These are phyloP conservation scores for Calliopum simillimum DNA, from an alignment of 2,888 invertebrate species.

Conservation along the genomic window DNA sequence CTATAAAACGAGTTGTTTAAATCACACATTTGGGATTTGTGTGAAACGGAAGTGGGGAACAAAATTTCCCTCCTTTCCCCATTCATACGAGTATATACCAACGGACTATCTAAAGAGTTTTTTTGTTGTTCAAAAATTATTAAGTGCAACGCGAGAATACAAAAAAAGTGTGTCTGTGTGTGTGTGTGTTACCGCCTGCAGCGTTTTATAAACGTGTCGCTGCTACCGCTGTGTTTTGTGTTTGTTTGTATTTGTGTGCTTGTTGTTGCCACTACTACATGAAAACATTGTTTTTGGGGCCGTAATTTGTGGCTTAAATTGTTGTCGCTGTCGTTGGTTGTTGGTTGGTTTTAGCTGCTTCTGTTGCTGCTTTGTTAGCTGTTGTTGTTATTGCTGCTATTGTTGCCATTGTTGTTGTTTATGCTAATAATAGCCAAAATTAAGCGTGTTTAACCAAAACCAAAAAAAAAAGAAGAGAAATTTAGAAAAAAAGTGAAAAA, in stretches of 20 bases:
- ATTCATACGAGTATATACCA: too few relatives aligned
- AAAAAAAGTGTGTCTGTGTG: too few relatives aligned
- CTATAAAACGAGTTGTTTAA: slow-evolving; percentile 3
- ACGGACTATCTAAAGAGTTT: too few relatives aligned
- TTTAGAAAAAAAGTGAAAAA: neutral
- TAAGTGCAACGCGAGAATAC: too few relatives aligned
- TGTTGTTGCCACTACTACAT: neutral
- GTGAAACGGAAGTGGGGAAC: neutral
- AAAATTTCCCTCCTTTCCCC: neutral
- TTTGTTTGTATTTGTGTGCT: neutral
- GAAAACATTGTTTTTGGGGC: neutral
- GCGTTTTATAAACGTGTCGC: neutral
- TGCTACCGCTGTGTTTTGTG: neutral
- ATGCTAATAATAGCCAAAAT: slow-evolving; percentile 9
- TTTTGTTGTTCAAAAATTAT: too few relatives aligned
- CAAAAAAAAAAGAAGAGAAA: too few relatives aligned
- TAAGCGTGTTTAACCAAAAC: neutral
- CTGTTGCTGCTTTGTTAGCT: too few relatives aligned
- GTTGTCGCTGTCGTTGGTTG: slow-evolving; percentile 4
- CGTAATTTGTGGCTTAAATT: slow-evolving; percentile 26
- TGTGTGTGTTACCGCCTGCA: neutral
- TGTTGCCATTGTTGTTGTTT: neutral
- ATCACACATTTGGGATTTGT: slow-evolving; percentile 11
- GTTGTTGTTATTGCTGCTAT: neutral
- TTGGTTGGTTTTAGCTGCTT: neutral